Conservation (phyloP, 2,888 invertebrate species). For the Thumatha senex region DNA sequence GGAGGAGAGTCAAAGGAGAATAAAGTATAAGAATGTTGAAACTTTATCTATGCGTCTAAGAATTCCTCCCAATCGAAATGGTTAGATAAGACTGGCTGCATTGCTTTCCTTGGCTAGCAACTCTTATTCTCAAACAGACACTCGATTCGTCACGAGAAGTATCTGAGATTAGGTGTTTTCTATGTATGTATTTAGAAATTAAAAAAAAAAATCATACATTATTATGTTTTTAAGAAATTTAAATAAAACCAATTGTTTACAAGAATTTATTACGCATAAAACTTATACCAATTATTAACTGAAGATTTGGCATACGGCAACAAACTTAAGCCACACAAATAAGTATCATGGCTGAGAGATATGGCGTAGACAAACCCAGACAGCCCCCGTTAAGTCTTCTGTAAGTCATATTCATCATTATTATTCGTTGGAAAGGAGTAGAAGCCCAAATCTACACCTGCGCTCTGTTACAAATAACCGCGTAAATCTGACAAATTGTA, state of each 20-base stretch:
- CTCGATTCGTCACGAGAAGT: too few species aligned
- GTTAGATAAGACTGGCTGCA: too few species aligned
- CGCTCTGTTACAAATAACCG: constrained; percentile 71
- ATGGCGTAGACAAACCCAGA: constrained; percentile 32
- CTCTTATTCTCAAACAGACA: too few species aligned
- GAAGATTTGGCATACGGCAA: constrained; percentile 37
- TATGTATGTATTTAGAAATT: too few species aligned
- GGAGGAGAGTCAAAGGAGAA: too few species aligned
- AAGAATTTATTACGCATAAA: not conserved
- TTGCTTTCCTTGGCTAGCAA: too few species aligned
- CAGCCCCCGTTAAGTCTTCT: constrained; percentile 57
- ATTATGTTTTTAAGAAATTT: too few species aligned
- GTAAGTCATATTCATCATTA: constrained; percentile 78
- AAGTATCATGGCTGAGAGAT: constrained; percentile 44
- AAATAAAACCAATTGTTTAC: not conserved
- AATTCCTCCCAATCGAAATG: too few species aligned
- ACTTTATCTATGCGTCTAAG: too few species aligned
- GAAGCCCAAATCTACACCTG: constrained; percentile 62
- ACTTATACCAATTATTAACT: constrained; percentile 12
- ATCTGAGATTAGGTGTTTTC: too few species aligned
- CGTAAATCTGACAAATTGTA: constrained; percentile 79
- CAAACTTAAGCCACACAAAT: constrained; percentile 53
- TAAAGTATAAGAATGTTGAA: too few species aligned
- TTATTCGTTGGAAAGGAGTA: constrained; percentile 64
- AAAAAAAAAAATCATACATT: too few species aligned